phyloP scores from a whole-genome alignment of 1,140 invertebrate genomes.

The Oncopodura yosiiana region DNA sequence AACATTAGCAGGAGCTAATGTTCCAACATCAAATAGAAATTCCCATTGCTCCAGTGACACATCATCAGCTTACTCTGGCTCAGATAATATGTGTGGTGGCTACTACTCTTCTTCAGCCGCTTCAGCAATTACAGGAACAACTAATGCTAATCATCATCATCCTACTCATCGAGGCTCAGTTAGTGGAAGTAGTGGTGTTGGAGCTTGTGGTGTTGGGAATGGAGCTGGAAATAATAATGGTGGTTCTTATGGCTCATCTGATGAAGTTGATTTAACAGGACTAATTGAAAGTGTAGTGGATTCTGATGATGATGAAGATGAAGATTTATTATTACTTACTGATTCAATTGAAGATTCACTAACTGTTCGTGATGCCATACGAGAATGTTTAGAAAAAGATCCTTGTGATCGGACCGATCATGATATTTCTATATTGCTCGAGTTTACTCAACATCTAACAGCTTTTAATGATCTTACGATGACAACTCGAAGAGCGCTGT shows the following conservation, averaged over 20 bases:
- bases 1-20: background rate
- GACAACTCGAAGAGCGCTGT: slow-evolving; percentile 80
- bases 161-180: too few species aligned
- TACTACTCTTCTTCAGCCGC: slow-evolving; percentile 43
- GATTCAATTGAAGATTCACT: background rate
- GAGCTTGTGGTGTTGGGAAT: background rate
- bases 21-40: background rate
- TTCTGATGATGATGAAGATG: slow-evolving; percentile 70
- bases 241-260: slow-evolving; percentile 57
- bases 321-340: slow-evolving; percentile 48
- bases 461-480: slow-evolving; percentile 88
- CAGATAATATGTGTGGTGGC: slow-evolving; percentile 55
- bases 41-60: slow-evolving; percentile 15
- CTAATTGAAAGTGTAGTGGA: slow-evolving; percentile 90
- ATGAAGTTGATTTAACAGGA: slow-evolving; percentile 83
- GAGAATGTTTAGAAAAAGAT: slow-evolving; percentile 95
- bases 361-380: slow-evolving; percentile 77
- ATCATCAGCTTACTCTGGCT: slow-evolving; percentile 23
- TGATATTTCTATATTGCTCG: slow-evolving; percentile 87
- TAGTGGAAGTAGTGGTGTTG: too few species aligned
- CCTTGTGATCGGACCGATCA: slow-evolving; percentile 85
- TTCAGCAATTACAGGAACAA: too few species aligned
- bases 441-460: slow-evolving; percentile 94
- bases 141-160: too few species aligned
- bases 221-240: background rate